Conservation (phyloP, 1,140 invertebrate species). For the Drosophila carrolli region DNA sequence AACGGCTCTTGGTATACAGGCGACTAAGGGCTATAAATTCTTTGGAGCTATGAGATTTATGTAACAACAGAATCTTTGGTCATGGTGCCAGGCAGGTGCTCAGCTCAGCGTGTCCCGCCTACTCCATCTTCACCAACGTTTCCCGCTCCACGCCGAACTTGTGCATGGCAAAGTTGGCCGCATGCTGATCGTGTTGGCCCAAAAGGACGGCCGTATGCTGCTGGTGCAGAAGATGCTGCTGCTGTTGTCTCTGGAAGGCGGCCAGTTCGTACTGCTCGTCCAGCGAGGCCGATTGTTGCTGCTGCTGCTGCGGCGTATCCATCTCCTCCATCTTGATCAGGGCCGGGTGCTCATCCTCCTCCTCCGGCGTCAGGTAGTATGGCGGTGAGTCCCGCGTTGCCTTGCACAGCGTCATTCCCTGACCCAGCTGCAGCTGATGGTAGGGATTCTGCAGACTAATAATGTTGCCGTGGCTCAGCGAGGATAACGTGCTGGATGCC, state of each 20-base stretch:
- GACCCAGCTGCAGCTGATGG: conserved; percentile 60
- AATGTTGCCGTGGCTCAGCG: conserved; percentile 66
- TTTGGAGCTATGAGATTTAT: conserved; percentile 79
- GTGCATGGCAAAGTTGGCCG: conserved; percentile 63
- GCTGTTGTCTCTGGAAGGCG: conserved; percentile 64
- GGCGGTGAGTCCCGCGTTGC: conserved; percentile 44
- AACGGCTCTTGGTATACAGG: conserved; percentile 59
- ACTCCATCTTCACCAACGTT: conserved; percentile 81
- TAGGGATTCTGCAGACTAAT: conserved; percentile 71
- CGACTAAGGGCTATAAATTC: conserved; percentile 53
- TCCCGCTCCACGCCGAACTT: conserved; percentile 74
- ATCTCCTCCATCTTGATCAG: conserved; percentile 65
- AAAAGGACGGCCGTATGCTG: conserved; percentile 33
- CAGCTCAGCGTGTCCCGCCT: neutral
- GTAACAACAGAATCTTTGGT: conserved; percentile 76
- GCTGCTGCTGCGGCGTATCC: conserved; percentile 51
- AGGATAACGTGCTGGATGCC: conserved; percentile 75
- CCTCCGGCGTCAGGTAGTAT: conserved; percentile 59
- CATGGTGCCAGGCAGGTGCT: conserved; percentile 10
- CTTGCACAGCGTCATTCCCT: conserved; percentile 52
- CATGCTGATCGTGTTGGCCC: conserved; percentile 62
- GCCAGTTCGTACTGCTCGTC: conserved; percentile 71
- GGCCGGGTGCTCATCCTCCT: conserved; percentile 41
- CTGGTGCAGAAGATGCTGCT: conserved; percentile 48
- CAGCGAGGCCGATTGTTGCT: conserved; percentile 57